Evolutionary conservation across 1,140 invertebrate genomes (phyloP).

Genomic region (Hormaphis cornu): DNA sequence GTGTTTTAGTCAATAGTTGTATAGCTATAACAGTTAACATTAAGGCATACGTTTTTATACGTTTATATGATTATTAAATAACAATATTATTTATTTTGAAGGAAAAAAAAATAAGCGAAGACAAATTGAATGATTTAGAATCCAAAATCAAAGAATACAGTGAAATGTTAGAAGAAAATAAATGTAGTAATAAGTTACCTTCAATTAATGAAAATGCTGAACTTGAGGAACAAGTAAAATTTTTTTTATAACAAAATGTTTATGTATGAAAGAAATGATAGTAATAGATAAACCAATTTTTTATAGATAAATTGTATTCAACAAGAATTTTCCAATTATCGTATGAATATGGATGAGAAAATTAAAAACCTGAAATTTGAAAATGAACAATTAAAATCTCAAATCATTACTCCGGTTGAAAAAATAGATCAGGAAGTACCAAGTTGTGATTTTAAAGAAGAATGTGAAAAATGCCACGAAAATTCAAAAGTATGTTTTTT

Average conservation of each 20-base stretch:
- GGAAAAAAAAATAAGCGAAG: slow-evolving; percentile 65
- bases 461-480: neutral
- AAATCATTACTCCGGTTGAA: neutral
- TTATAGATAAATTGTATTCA: slow-evolving; percentile 15
- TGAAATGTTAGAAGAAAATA: slow-evolving; percentile 54
- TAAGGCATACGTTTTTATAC: too few relatives aligned
- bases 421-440: neutral
- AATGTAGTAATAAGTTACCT: slow-evolving; percentile 49
- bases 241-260: neutral
- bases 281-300: neutral
- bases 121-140: slow-evolving; percentile 63
- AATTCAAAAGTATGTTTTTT: neutral
- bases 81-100: slow-evolving; percentile 25
- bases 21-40: neutral
- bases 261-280: neutral
- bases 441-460: neutral
- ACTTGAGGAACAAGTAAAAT: slow-evolving; percentile 55
- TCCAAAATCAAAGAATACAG: slow-evolving; percentile 69
- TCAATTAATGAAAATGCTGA: slow-evolving; percentile 65
- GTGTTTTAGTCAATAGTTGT: neutral
- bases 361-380: slow-evolving; percentile 47
- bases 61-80: neutral
- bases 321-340: slow-evolving; percentile 42
- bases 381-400: slow-evolving; percentile 44
- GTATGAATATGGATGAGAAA: slow-evolving; percentile 44